These are phyloP conservation scores for Phoxinus dragarum DNA, from an alignment of 2,797 vertebrate species.

Conservation along the genomic window DNA sequence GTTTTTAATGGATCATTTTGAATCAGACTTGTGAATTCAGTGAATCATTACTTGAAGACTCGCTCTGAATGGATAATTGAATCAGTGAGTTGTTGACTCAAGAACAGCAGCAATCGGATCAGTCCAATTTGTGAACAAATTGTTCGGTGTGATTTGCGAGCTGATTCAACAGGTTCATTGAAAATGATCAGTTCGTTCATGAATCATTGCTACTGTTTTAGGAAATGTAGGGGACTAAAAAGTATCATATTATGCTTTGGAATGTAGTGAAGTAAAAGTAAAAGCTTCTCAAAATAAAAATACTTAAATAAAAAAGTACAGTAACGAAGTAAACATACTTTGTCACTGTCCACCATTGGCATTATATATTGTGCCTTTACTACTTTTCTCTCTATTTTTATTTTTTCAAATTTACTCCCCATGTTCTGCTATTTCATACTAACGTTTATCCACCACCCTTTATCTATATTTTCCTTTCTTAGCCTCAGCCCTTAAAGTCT, in stretches of 20 bases:
- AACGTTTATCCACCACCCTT: background rate
- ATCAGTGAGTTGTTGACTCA: background rate
- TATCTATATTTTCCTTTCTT: background rate
- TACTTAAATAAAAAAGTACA: no score
- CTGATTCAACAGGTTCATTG: background rate
- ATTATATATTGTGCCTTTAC: background rate
- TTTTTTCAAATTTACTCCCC: background rate
- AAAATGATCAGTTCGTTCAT: background rate
- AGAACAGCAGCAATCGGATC: background rate
- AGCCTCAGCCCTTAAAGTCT: constrained; percentile 23
- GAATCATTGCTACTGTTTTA: background rate
- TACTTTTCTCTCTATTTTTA: background rate
- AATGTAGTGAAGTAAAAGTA: background rate
- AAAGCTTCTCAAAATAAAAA: background rate
- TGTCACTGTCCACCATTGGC: background rate
- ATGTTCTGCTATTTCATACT: constrained; percentile 12
- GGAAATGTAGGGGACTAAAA: background rate
- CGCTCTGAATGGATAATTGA: background rate
- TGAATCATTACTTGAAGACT: background rate
- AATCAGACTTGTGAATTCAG: background rate
- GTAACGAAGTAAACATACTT: no score
- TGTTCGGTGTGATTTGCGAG: background rate
- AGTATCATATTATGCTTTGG: background rate
- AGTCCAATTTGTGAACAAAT: background rate
- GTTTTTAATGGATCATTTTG: background rate